A percentile compares a stretch with the other conserved stretches of the same genome.
Conservation (phyloP, 2,113 vertebrate species). For the Silurus glanis region DNA sequence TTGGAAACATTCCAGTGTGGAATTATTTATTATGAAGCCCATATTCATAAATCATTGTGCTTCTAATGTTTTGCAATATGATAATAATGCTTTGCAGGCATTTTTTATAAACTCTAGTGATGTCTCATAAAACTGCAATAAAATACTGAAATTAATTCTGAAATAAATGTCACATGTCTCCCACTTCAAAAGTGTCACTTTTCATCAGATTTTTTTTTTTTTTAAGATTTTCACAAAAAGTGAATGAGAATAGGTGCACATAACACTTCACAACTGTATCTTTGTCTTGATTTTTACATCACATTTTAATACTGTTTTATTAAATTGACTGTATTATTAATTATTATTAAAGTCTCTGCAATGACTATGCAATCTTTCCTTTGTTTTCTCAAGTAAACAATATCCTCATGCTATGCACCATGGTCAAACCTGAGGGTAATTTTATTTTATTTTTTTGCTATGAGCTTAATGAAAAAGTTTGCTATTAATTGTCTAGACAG, state of each 20-base stretch:
- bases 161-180: not conserved
- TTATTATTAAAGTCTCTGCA: too few relatives aligned
- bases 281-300: not conserved
- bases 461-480: not conserved
- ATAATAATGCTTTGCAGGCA: not conserved
- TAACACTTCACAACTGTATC: not conserved
- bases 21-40: not conserved
- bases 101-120: not conserved
- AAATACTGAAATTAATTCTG: not conserved
- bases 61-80: not conserved
- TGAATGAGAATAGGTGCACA: not conserved
- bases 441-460: not conserved
- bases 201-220: not conserved
- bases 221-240: not conserved
- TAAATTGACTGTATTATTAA: not conserved
- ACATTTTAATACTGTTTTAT: not conserved
- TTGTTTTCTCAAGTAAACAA: not conserved
- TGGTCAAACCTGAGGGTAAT: not conserved
- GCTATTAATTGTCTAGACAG: not conserved
- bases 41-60: not conserved
- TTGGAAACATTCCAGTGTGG: not conserved
- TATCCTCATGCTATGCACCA: not conserved
- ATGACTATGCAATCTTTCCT: too few relatives aligned
- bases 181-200: not conserved
- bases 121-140: not conserved